These are phyloP conservation scores for Spialia ferax DNA, from an alignment of 2,888 invertebrate species.

Conservation along the genomic window DNA sequence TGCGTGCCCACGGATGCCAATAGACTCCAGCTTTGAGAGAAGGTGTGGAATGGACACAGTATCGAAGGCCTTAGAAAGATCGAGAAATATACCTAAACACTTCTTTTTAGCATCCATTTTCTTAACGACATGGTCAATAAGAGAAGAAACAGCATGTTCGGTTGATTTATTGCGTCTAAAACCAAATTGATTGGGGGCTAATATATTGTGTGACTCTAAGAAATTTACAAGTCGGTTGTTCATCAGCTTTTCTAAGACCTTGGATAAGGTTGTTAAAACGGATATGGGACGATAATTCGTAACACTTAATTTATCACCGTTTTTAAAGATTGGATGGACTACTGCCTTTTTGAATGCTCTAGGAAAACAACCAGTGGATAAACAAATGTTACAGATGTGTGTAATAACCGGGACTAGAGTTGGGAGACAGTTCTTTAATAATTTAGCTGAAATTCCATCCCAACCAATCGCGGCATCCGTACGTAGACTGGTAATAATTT, in stretches of 20 bases:
- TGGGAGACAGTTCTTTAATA: conserved; percentile 12
- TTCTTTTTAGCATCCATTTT: conserved; percentile 36
- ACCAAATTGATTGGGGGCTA: conserved; percentile 31
- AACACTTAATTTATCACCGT: conserved; percentile 33
- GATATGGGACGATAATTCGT: conserved; percentile 42
- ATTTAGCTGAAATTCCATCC: conserved; percentile 17
- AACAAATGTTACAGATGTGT: conserved; percentile 16
- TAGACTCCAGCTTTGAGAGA: background rate
- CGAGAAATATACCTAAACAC: conserved; percentile 36
- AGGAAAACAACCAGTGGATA: conserved; percentile 37
- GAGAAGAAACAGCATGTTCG: conserved; percentile 29
- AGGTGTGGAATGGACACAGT: conserved; percentile 34
- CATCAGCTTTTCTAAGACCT: conserved; percentile 41
- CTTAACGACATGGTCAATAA: conserved; percentile 17
- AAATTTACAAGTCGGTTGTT: conserved; percentile 38
- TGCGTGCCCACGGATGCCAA: conserved; percentile 10
- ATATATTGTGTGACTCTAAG: conserved; percentile 18
- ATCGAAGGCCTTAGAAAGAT: conserved; percentile 40
- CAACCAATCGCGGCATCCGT: conserved; percentile 18
- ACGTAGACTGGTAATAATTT: conserved; percentile 15
- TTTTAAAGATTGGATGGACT: conserved; percentile 34
- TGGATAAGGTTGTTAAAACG: conserved; percentile 35
- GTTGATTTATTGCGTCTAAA: conserved; percentile 32
- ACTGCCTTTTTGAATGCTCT: conserved; percentile 30
- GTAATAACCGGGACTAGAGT: conserved; percentile 5